Evolutionary conservation across 2,888 invertebrate genomes (phyloP), one percentile per base, ranked within the genome.

Genomic region (Philonicus albiceps): DNA sequence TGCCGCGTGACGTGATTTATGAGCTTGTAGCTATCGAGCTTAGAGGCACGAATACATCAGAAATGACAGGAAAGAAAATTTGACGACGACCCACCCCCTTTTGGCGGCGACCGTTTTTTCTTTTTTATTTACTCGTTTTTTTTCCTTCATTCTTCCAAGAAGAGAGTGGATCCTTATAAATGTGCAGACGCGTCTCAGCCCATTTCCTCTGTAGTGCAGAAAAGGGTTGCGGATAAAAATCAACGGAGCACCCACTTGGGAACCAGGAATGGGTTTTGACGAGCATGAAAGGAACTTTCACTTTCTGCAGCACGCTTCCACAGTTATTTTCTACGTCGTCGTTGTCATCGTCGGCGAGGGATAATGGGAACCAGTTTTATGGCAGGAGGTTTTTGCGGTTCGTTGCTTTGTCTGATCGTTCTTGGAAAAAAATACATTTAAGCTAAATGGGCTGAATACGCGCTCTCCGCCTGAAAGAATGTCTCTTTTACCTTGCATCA

Each of bases 211-310:
- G 78, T 49, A 53, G 13, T 81, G 19, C 31, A 74, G 34, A 34
- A 81, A 81, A 81, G 81, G 81, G 64, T 81, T 81, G 64, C 8
- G 81, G 81, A 55, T 81, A 81, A 53, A 81, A 81, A 19, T 64
- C 53, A 81, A 81, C 81, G 31, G 81, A 78, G 43, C 78, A 78
- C 16, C 49, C 78, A 78, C 78, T 78, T 22, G 49, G 40, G 40
- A 19, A 19, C 55, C 55, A 27, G 55, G 64, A 81, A 81, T 55
- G 81, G 49, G 64, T 64, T 34, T 81, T 81, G 81, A 64, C 55
- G 64, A 81, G 55, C 55, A 81, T 64, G 81, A 81, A 55, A 34
- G 81, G 34, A 81, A 81, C 81, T 81, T 81, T 81, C 81, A 81
- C 81, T 81, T 81, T 81, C 81, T 13, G 27, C 27, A 53, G 30